Evolutionary conservation across 2,113 vertebrate species (phyloP).

Genomic region (Hymenochirus boettgeri): DNA sequence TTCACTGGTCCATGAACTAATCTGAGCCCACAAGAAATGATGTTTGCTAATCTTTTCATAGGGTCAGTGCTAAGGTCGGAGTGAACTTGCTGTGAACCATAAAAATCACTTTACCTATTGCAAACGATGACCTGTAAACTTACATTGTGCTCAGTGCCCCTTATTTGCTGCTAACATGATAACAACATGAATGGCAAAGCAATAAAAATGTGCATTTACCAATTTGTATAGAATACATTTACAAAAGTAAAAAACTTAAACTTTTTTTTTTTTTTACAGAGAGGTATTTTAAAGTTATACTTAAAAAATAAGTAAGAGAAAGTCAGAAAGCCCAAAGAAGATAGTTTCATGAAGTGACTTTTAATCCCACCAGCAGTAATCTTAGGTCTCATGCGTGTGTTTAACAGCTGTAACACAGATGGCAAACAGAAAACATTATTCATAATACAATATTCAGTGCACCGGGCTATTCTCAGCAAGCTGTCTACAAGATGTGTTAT

Average conservation of each 20-base stretch:
- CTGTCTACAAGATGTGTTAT: constrained; percentile 7
- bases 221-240: no score
- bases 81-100: constrained; percentile 3
- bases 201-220: no score
- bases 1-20: background rate
- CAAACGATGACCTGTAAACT: no score
- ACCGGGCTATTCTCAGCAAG: constrained; percentile 18
- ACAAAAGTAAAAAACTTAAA: no score
- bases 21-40: background rate
- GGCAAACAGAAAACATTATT: constrained; percentile 14
- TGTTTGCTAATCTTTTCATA: background rate
- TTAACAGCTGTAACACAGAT: constrained; percentile 32
- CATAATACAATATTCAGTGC: constrained; percentile 1
- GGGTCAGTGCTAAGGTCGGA: background rate
- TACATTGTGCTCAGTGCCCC: no score
- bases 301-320: constrained; percentile 10
- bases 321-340: constrained; percentile 31
- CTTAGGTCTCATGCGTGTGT: constrained; percentile 22
- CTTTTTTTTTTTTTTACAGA: no score
- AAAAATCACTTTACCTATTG: background rate
- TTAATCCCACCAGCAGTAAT: constrained; percentile 28
- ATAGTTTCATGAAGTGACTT: constrained; percentile 31
- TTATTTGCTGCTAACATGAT: no score
- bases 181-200: no score
- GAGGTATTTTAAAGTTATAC: no score